Evolutionary conservation across 1,140 invertebrate genomes (phyloP), one percentile per base, ranked within the genome.

Genomic region (Chymomyza costata): DNA sequence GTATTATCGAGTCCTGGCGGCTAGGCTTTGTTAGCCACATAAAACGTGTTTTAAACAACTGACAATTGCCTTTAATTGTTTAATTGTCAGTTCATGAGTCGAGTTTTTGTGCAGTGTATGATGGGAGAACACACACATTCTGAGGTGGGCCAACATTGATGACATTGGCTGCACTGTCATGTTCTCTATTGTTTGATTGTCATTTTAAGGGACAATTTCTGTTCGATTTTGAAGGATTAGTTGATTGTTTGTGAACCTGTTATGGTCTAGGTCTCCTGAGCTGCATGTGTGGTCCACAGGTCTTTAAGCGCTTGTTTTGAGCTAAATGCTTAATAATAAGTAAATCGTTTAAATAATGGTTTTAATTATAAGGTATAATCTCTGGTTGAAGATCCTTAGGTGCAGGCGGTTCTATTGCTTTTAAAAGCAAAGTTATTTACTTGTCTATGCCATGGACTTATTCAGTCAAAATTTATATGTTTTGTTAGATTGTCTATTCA

Each of bases 41-140:
- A 21, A 53, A 57, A 47, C 49, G 54, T 81, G 58, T 62, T 65
- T 21, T 11, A 31, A 44, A 68, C 39, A 52, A 52, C 35, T n/a
- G 50, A 30, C 56, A 49, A 65, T 81, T 74, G 78, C 74, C 44
- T 65, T 32, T 82, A 82, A 82, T 82, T 82, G 71, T 82, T 70
- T 78, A 68, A 80, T 80, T 80, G 74, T 80, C 64, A 68, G 53
- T 40, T 68, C 73, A 81, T 65, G 34, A 64, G 58, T 48, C 55
- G 48, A 34, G 43, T 56, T 52, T 37, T 63, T 64, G 66, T 55
- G 16, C 49, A 48, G 13, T 50, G 51, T 34, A n/a, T 2, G 10
- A 8, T 56, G 38, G 17, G 21, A 54, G 39, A 18, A 15, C 59
- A 47, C 25, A 50, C 34, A 48, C 11, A 39, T 38, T 38, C n/a